Evolutionary conservation across 2,113 vertebrate genomes (phyloP).

Genomic region (Mellivora capensis): DNA sequence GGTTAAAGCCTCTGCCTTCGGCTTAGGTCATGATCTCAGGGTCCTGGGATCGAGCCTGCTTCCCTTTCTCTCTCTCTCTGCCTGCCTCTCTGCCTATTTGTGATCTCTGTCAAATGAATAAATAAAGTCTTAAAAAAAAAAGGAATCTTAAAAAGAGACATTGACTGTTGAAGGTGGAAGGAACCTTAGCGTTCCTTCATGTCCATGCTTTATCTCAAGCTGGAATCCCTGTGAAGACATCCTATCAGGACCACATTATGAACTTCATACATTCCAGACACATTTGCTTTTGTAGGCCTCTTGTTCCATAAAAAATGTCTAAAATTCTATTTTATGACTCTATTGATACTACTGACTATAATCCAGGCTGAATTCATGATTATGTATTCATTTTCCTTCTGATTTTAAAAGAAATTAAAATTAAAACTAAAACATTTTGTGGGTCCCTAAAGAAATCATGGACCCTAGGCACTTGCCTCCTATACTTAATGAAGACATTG

Average conservation of each 20-base stretch:
- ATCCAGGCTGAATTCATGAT: neutral
- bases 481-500: neutral
- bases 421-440: neutral
- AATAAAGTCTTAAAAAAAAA: too few species aligned
- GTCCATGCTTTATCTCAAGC: neutral
- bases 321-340: neutral
- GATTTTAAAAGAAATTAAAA: slow-evolving; percentile 23
- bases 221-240: neutral
- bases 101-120: too few species aligned
- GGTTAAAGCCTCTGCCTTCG: too few species aligned
- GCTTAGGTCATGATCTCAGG: too few species aligned
- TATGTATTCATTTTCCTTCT: slow-evolving; percentile 5
- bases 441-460: neutral
- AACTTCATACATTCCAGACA: neutral
- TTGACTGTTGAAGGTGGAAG: neutral
- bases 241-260: neutral
- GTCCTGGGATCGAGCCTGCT: too few species aligned
- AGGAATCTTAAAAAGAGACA: neutral
- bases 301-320: neutral
- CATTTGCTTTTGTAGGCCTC: neutral
- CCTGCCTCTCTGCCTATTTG: too few species aligned
- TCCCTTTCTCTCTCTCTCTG: too few species aligned
- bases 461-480: neutral
- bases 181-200: neutral
- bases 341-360: neutral